These are phyloP conservation scores for Drosophila neotestacea DNA, from an alignment of 2,888 invertebrate species.

Conservation along the genomic window DNA sequence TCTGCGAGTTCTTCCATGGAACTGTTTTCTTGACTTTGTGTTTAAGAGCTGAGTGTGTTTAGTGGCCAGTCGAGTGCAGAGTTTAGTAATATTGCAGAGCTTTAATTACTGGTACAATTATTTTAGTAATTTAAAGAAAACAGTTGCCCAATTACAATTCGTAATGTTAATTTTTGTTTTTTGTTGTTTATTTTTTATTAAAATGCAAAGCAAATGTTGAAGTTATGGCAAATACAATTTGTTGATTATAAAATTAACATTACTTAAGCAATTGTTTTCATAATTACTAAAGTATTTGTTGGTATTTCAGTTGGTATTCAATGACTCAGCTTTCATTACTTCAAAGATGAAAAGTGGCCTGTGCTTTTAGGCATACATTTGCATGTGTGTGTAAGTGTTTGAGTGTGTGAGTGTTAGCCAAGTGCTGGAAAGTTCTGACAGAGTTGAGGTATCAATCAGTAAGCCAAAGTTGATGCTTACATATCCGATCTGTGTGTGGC, in stretches of 20 bases:
- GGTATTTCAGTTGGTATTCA: constrained; percentile 17
- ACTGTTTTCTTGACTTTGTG: constrained; percentile 56
- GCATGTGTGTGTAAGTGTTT: constrained; percentile 7
- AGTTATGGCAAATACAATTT: constrained; percentile 22
- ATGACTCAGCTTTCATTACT: constrained; percentile 23
- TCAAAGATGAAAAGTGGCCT: constrained; percentile 37
- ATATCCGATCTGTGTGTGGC: constrained; percentile 22
- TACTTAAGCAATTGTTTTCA: constrained; percentile 17
- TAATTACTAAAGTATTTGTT: constrained; percentile 31
- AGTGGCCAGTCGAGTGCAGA: constrained; percentile 21
- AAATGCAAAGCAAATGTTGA: constrained; percentile 24
- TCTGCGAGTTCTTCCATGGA: constrained; percentile 66
- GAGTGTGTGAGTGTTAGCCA: constrained; percentile 9
- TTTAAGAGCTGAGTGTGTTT: constrained; percentile 34
- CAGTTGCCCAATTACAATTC: constrained; percentile 30
- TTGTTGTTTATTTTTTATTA: constrained; percentile 5
- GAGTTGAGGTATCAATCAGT: constrained; percentile 37
- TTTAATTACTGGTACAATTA: constrained; percentile 21
- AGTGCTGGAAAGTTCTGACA: constrained; percentile 34
- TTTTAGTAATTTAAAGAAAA: constrained; percentile 23
- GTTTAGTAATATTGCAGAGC: constrained; percentile 6
- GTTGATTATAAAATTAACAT: constrained; percentile 19
- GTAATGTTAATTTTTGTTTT: constrained; percentile 10
- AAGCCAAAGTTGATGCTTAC: constrained; percentile 33
- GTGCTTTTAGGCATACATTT: constrained; percentile 28